A percentile compares a stretch with the other conserved stretches of the same genome.
Evolutionary conservation across 2,113 vertebrate genomes (phyloP).

Genomic region (Ellobius talpinus): DNA sequence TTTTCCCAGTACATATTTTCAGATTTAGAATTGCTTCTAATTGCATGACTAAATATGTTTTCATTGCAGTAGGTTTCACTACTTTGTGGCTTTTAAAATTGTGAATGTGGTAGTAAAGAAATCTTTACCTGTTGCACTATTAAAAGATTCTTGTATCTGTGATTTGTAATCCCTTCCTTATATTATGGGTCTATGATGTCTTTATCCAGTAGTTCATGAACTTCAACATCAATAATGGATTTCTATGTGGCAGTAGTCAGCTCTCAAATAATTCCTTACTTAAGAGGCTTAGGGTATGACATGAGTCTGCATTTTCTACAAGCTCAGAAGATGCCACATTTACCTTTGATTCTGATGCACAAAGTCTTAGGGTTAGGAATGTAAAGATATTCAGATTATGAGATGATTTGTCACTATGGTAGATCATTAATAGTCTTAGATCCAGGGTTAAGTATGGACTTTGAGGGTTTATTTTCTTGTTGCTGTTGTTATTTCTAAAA

Average conservation of each 20-base stretch:
- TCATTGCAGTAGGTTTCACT: neutral
- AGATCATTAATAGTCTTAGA: neutral
- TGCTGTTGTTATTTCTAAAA: neutral
- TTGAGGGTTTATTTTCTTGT: neutral
- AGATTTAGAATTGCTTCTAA: neutral
- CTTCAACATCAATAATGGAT: neutral
- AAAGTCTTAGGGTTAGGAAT: neutral
- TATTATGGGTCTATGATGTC: neutral
- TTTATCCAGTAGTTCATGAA: neutral
- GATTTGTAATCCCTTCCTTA: neutral
- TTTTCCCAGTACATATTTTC: neutral
- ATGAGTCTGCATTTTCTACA: neutral
- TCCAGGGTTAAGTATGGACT: neutral
- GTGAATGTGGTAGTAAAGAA: neutral
- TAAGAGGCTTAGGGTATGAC: neutral
- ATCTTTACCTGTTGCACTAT: neutral
- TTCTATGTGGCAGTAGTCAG: neutral
- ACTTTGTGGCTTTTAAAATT: neutral
- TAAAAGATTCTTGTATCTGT: neutral
- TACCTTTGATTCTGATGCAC: neutral
- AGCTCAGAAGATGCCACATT: neutral
- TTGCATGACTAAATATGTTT: neutral
- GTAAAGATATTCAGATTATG: neutral
- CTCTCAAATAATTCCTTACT: slow-evolving; percentile 5
- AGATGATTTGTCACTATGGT: neutral